phyloP scores from a whole-genome alignment of 1,140 invertebrate genomes.

The Mycetomoellerius zeteki region DNA sequence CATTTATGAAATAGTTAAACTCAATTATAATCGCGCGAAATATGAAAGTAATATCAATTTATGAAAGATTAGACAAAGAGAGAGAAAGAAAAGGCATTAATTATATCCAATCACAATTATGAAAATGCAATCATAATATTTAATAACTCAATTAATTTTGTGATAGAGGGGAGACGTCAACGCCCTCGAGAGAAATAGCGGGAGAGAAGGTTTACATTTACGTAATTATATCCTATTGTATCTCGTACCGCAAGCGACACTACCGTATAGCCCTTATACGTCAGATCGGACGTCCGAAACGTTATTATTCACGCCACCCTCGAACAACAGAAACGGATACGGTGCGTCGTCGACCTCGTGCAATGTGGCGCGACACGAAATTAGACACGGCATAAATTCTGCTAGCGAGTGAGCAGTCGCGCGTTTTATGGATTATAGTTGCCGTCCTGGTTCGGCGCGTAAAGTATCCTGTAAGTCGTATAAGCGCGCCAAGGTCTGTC shows the following conservation, averaged over 20 bases:
- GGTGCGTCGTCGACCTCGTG: slow-evolving; percentile 22
- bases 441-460: slow-evolving; percentile 14
- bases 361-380: slow-evolving; percentile 64
- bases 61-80: not conserved
- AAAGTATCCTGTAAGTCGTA: slow-evolving; percentile 27
- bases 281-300: slow-evolving; percentile 48
- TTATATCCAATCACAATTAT: slow-evolving; percentile 13
- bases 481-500: slow-evolving; percentile 63
- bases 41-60: slow-evolving; percentile 30
- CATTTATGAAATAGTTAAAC: slow-evolving; percentile 11
- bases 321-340: slow-evolving; percentile 45
- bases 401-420: slow-evolving; percentile 32
- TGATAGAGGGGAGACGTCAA: not conserved
- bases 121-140: slow-evolving; percentile 35
- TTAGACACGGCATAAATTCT: slow-evolving; percentile 75
- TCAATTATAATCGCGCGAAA: slow-evolving; percentile 30
- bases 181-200: not conserved
- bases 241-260: slow-evolving; percentile 18
- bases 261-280: slow-evolving; percentile 16
- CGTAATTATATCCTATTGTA: slow-evolving; percentile 51
- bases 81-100: slow-evolving; percentile 20
- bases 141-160: slow-evolving; percentile 54
- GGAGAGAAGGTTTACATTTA: slow-evolving; percentile 43
- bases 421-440: slow-evolving; percentile 69
- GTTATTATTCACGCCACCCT: slow-evolving; percentile 61